Conservation (phyloP, 2,113 vertebrate genomes). For the Strix aluco region DNA sequence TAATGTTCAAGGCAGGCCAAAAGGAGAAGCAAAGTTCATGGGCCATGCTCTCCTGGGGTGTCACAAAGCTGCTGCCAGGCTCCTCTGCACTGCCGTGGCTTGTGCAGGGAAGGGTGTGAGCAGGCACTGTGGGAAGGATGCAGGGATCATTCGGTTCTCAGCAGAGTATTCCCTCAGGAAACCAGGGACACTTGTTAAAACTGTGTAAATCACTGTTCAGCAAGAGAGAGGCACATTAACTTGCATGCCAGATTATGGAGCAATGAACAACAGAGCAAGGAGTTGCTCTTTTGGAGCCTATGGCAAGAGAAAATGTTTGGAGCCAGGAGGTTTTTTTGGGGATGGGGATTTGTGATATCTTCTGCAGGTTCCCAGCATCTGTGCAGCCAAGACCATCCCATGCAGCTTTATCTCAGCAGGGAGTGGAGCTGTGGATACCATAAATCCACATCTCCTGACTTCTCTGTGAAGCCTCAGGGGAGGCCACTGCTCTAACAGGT, state of each 20-base stretch:
- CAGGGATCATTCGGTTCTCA: background rate
- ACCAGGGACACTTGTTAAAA: background rate
- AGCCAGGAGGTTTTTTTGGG: background rate
- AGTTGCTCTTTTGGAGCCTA: background rate
- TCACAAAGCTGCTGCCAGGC: background rate
- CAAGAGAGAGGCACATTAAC: background rate
- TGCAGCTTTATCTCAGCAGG: background rate
- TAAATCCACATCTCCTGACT: background rate
- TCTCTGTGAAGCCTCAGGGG: background rate
- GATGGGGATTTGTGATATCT: background rate
- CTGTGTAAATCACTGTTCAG: background rate
- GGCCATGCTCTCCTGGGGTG: background rate
- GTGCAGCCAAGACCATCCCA: background rate
- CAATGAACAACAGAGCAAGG: background rate
- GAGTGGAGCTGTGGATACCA: background rate
- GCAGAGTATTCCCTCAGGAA: background rate
- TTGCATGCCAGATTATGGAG: background rate
- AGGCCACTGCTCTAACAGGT: background rate
- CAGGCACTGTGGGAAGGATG: background rate
- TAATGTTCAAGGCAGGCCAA: background rate
- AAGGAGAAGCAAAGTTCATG: background rate
- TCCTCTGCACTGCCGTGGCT: background rate
- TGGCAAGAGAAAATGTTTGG: background rate
- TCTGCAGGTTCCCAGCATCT: background rate
- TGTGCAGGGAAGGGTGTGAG: background rate